Evolutionary conservation across 2,888 invertebrate species (phyloP).

Genomic region (Agriotes lineatus): DNA sequence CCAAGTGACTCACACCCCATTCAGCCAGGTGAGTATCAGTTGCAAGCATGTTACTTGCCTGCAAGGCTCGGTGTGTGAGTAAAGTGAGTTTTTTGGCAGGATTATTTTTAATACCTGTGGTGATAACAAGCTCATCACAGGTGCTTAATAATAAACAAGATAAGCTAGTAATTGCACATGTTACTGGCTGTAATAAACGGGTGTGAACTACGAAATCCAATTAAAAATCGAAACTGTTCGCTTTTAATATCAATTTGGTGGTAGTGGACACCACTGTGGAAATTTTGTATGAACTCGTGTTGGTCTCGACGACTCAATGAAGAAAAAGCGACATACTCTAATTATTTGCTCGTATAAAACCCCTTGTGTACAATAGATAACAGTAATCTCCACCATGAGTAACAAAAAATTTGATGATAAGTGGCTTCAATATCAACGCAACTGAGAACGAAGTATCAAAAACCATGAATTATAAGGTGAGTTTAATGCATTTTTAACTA

Average conservation of each 20-base stretch:
- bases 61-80: background rate
- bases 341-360: background rate
- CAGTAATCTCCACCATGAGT: background rate
- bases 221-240: too few species aligned
- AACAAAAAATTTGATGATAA: background rate
- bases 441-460: too few species aligned
- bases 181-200: too few species aligned
- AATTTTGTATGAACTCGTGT: too few species aligned
- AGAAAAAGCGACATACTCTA: background rate
- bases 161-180: background rate
- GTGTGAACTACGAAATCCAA: background rate
- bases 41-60: background rate
- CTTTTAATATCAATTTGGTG: too few species aligned
- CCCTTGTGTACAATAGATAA: background rate
- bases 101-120: too few species aligned
- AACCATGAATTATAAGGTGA: background rate
- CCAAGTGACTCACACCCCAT: constrained; percentile 13
- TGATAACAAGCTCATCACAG: background rate
- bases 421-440: too few species aligned
- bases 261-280: too few species aligned
- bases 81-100: too few species aligned
- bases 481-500: too few species aligned
- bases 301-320: too few species aligned
- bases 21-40: background rate
- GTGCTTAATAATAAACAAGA: background rate